These are phyloP conservation scores for Myotis myotis DNA, from an alignment of 2,797 vertebrate genomes.

Conservation along the genomic window DNA sequence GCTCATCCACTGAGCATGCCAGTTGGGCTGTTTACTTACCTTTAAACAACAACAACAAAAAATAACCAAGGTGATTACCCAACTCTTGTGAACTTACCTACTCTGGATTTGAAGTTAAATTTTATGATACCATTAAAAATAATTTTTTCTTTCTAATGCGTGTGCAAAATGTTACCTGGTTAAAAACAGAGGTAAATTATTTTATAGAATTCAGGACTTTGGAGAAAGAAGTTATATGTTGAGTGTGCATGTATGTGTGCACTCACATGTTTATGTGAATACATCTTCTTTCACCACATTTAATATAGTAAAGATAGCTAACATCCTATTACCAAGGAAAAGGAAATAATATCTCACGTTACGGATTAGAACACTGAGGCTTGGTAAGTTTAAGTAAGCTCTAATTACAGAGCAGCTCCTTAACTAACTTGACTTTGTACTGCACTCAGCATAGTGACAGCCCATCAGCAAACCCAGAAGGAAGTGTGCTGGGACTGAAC, in stretches of 20 bases:
- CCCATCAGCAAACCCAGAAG: neutral
- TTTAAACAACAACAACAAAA: neutral
- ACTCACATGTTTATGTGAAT: neutral
- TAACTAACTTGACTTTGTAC: neutral
- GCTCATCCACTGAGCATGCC: too few species aligned
- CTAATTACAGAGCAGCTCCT: neutral
- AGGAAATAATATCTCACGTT: neutral
- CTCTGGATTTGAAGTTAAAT: neutral
- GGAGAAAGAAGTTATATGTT: neutral
- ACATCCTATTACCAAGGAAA: neutral
- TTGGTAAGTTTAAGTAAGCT: neutral
- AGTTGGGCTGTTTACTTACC: too few species aligned
- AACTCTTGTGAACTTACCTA: neutral
- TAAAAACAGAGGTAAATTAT: neutral
- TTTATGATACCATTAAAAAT: neutral
- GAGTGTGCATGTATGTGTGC: neutral
- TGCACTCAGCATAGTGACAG: neutral
- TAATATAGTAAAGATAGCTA: neutral
- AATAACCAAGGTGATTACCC: neutral
- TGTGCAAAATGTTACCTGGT: neutral
- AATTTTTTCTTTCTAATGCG: neutral
- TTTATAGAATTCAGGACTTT: conserved; percentile 21
- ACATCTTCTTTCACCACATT: neutral
- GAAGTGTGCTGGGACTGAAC: neutral
- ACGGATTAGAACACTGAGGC: neutral